Evolutionary conservation across 2,888 invertebrate species (phyloP).

Genomic region (Chrysolina oricalcia): DNA sequence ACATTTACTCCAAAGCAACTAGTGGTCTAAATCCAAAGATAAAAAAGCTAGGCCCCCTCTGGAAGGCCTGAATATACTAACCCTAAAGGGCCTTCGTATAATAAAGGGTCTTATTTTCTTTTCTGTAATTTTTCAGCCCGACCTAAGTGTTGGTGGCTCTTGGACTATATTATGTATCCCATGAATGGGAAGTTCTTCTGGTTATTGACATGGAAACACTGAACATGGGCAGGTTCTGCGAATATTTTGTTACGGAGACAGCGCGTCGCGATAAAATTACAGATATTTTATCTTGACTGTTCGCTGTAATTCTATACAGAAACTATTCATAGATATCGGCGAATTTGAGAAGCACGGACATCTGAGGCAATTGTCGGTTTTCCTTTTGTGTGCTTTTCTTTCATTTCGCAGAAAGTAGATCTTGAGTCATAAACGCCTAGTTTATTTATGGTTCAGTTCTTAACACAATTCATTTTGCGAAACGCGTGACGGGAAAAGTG

Average conservation of each 20-base stretch:
- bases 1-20: too few species aligned
- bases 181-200: neutral
- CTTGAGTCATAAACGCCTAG: neutral
- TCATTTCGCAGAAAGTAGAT: conserved; percentile 4
- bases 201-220: neutral
- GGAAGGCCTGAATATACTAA: too few species aligned
- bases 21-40: too few species aligned
- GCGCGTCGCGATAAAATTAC: conserved; percentile 23
- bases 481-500: neutral
- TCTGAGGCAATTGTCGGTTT: neutral
- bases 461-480: neutral
- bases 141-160: too few species aligned
- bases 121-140: too few species aligned
- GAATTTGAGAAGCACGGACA: neutral
- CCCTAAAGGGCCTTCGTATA: too few species aligned
- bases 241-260: conserved; percentile 17
- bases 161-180: neutral
- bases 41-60: too few species aligned
- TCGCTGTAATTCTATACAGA: conserved; percentile 12
- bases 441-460: neutral
- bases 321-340: conserved; percentile 12
- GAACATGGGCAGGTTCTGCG: conserved; percentile 19
- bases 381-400: neutral
- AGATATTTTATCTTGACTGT: conserved; percentile 7
- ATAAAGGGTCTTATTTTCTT: too few species aligned